These are phyloP conservation scores for Apocheima hispidaria DNA, from an alignment of 2,888 invertebrate genomes.

Conservation along the genomic window DNA sequence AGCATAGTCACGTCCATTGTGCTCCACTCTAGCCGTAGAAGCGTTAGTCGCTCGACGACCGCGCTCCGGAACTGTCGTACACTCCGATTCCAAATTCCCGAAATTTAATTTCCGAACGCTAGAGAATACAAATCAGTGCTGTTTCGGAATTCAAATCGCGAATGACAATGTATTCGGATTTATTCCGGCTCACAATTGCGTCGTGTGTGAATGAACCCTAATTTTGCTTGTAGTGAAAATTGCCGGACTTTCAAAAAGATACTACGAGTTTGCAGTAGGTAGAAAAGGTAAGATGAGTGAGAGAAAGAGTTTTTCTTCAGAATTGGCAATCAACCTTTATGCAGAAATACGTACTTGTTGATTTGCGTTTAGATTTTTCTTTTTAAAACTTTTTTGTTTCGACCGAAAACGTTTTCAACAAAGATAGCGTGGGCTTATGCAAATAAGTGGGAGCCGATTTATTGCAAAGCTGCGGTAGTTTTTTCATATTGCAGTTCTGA, in stretches of 20 bases:
- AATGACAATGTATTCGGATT: slow-evolving; percentile 22
- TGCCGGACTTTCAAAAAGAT: slow-evolving; percentile 25
- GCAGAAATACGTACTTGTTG: slow-evolving; percentile 27
- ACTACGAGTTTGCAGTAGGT: slow-evolving; percentile 23
- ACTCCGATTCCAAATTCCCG: slow-evolving; percentile 20
- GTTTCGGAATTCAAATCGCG: slow-evolving; percentile 26
- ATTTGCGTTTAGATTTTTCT: slow-evolving; percentile 21
- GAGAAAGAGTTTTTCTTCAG: slow-evolving; percentile 10
- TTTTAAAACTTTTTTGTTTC: slow-evolving; percentile 10
- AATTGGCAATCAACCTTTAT: slow-evolving; percentile 19
- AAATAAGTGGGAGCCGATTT: slow-evolving; percentile 3
- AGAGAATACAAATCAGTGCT: slow-evolving; percentile 20
- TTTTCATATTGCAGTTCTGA: slow-evolving; percentile 1
- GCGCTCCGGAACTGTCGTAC: slow-evolving; percentile 55
- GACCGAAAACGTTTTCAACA: slow-evolving; percentile 7
- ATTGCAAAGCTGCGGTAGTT: neutral
- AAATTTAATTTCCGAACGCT: slow-evolving; percentile 26
- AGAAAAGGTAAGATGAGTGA: slow-evolving; percentile 39
- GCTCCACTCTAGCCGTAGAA: slow-evolving; percentile 18
- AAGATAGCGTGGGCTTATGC: neutral
- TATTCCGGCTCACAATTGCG: neutral
- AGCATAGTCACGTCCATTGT: slow-evolving; percentile 4
- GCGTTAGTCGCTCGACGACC: slow-evolving; percentile 66
- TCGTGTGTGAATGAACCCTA: slow-evolving; percentile 16
- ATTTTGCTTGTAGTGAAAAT: slow-evolving; percentile 28